Evolutionary conservation across 2,113 vertebrate species (phyloP).

Genomic region (Xenopus borealis): DNA sequence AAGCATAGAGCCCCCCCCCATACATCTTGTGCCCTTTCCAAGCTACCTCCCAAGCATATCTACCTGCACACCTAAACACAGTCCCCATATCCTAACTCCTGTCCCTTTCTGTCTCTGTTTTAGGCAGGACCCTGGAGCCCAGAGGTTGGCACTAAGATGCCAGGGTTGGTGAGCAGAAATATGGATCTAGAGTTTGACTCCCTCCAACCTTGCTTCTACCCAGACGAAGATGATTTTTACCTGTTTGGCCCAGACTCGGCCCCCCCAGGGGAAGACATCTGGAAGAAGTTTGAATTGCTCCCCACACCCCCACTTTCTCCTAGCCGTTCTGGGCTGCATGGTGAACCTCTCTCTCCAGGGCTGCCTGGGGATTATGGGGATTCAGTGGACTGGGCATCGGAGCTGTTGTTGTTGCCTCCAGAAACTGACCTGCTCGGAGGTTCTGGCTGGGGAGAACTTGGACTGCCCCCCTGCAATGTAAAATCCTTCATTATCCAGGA

Average conservation of each 20-base stretch:
- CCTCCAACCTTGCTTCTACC: constrained; percentile 95
- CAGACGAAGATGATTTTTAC: constrained; percentile 98
- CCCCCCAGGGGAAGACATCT: constrained; percentile 98
- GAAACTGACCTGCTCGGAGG: constrained; percentile 79
- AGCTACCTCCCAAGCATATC: background rate
- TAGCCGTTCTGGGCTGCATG: constrained; percentile 79
- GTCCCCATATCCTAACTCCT: background rate
- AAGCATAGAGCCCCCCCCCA: background rate
- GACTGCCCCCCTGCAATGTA: constrained; percentile 76
- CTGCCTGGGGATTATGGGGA: constrained; percentile 64
- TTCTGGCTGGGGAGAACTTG: constrained; percentile 71
- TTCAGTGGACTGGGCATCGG: constrained; percentile 89
- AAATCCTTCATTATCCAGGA: constrained; percentile 94
- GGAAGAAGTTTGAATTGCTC: constrained; percentile 98
- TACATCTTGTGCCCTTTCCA: background rate
- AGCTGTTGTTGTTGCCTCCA: constrained; percentile 83
- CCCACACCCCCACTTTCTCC: constrained; percentile 95
- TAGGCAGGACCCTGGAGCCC: background rate
- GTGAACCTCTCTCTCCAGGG: constrained; percentile 43
- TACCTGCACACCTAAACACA: background rate
- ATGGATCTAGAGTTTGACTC: constrained; percentile 96
- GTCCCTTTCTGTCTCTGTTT: background rate
- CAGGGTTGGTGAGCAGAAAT: constrained; percentile 87
- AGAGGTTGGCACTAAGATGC: constrained; percentile 68
- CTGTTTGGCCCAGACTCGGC: constrained; percentile 90